phyloP scores from a whole-genome alignment of 1,140 invertebrate genomes.

The Hetaerina americana region DNA sequence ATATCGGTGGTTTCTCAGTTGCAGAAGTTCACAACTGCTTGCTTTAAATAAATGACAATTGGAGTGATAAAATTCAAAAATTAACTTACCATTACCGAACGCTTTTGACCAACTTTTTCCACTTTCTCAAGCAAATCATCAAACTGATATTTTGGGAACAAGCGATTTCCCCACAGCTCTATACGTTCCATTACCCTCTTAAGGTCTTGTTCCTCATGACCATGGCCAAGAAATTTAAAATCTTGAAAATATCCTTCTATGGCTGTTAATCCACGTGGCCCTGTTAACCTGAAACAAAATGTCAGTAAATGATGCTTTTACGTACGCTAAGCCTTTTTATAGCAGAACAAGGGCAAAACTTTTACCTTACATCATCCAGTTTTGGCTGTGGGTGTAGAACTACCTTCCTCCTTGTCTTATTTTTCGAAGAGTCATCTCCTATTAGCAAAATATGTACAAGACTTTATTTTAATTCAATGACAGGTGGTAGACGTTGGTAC shows the following conservation, averaged over 20 bases:
- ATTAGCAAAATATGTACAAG: background rate
- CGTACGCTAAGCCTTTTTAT: too few species aligned
- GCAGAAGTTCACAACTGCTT: too few species aligned
- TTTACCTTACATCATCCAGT: conserved; percentile 14
- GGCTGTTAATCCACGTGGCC: background rate
- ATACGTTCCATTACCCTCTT: background rate
- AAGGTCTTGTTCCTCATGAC: conserved; percentile 4
- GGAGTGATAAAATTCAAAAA: background rate
- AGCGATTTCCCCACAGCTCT: conserved; percentile 6
- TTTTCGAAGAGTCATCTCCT: background rate
- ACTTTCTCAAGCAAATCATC: conserved; percentile 16
- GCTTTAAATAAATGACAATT: too few species aligned
- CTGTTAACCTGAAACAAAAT: background rate
- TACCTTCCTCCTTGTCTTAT: background rate
- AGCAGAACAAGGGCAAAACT: too few species aligned
- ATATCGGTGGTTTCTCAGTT: too few species aligned
- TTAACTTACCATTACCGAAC: conserved; percentile 11
- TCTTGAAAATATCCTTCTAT: conserved; percentile 1
- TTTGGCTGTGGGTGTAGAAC: conserved; percentile 14
- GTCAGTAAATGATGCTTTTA: background rate
- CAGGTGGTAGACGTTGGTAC: too few species aligned
- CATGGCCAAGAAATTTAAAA: background rate
- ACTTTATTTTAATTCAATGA: too few species aligned
- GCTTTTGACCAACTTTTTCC: conserved; percentile 17
- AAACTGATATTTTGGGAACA: conserved; percentile 11